Base-by-base conservation (phyloP, 2,888 invertebrate genomes). In the Lochmaea capreae region DNA sequence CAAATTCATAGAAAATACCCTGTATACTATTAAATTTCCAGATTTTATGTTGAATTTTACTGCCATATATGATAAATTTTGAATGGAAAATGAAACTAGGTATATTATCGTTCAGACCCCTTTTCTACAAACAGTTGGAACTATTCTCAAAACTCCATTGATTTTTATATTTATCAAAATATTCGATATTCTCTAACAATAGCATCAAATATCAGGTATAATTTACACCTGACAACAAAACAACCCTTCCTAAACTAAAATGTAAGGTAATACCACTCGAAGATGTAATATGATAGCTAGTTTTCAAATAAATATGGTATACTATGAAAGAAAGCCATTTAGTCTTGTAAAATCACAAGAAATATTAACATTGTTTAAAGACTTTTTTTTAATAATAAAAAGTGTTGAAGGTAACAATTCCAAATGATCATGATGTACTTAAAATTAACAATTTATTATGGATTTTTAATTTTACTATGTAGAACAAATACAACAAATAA, bases 241-340 rank as follows among this genome's bases (percentile, higher is more conserved):
- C 22, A 70, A 67, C 73, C 73, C 73, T 66, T 63, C 54, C 46
- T 52, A 65, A 54, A 54, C 67, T 58, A 62, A 65, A 54, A 18
- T 18, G 72, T 67, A 73, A 75, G 63, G 42, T 42, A 58, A 75
- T 18, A 63, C 65, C 18, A 57, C 49, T 22, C 68, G 1, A 67
- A 73, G n/a, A 9, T 54, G 54, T 54, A 75, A 75, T 73, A 68
- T 65, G 73, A 75, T 75, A 75, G 61, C 42, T 26, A 16, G 33
- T 33, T 59, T 49, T 18, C 54, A 46, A 70, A 73, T 72, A 75
- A 71, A 75, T 75, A 58, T 67, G 52, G 12, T 42, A 42, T 46
- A 59, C 52, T 65, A 16, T 68, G 12, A 70, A 65, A 65, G 10
- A 22, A 39, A n/a, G 59, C 9, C 63, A 63, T 63, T 71, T 58